Evolutionary conservation across 1,140 invertebrate species (phyloP).

Genomic region (Bombus ignitus): DNA sequence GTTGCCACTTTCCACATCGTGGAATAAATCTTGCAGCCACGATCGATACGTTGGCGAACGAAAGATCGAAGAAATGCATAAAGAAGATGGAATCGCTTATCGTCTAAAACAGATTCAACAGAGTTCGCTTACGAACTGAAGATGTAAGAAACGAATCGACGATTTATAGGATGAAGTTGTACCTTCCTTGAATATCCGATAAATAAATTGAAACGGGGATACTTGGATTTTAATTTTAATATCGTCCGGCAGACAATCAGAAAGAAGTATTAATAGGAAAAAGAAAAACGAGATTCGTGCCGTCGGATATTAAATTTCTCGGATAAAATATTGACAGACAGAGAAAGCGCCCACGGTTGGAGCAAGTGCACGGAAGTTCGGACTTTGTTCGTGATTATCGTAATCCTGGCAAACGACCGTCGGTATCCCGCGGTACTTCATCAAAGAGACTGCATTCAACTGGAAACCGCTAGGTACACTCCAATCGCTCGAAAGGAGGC

Average conservation of each 20-base stretch:
- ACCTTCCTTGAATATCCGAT: neutral
- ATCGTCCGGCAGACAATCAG: neutral
- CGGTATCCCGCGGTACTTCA: neutral
- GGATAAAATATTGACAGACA: slow-evolving; percentile 15
- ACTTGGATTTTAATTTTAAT: neutral
- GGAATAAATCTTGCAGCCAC: no score
- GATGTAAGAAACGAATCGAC: no score
- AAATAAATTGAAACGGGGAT: neutral
- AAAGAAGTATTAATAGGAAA: neutral
- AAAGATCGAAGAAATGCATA: neutral
- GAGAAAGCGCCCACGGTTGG: neutral
- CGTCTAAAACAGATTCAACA: no score
- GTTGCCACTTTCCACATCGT: no score
- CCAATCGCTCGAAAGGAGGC: neutral
- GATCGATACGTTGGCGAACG: neutral
- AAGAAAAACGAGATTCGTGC: neutral
- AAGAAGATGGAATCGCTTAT: neutral
- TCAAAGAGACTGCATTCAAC: slow-evolving; percentile 28
- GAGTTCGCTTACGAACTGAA: no score
- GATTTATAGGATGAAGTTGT: no score
- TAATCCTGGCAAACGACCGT: slow-evolving; percentile 34
- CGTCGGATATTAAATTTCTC: slow-evolving; percentile 41
- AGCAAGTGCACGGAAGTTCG: neutral
- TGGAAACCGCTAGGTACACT: slow-evolving; percentile 36
- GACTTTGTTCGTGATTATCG: slow-evolving; percentile 34